Evolutionary conservation across 2,888 invertebrate genomes (phyloP), one percentile per base, ranked within the genome.

Genomic region (Diplazon laetatorius): DNA sequence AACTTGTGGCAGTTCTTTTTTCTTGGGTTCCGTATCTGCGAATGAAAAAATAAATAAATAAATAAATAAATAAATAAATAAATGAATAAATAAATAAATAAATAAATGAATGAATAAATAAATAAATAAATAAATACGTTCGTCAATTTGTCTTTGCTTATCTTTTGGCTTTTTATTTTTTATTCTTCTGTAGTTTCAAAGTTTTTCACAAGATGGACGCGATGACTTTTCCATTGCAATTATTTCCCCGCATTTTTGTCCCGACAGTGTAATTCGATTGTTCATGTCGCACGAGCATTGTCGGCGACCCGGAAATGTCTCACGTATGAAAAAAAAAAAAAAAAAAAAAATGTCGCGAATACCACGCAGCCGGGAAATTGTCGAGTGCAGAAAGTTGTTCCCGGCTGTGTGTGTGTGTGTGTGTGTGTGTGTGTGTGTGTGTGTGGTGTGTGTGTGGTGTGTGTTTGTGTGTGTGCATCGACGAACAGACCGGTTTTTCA

Each of bases 401-500:
- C n/a, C 3, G 14, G 25, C 16, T 2, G 18, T 4, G 37, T n/a
- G 8, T 20, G n/a, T 55, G n/a, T n/a, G n/a, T n/a, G n/a, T n/a
- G n/a, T n/a, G n/a, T n/a, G n/a, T n/a, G n/a, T n/a, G n/a, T n/a
- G n/a, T n/a, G n/a, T n/a, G n/a, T n/a, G n/a, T n/a, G n/a, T n/a
- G n/a, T n/a, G n/a, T n/a, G n/a, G n/a, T n/a, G n/a, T n/a, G n/a
- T n/a, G n/a, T n/a, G n/a, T n/a, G n/a, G n/a, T n/a, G n/a, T n/a
- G n/a, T n/a, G n/a, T n/a, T n/a, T n/a, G n/a, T n/a, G n/a, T n/a
- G n/a, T n/a, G n/a, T n/a, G n/a, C 37, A 14, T 18, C 37, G 37
- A 30, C 30, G 4, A n/a, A 30, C 30, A 72, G 62, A 77, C 68
- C 68, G 66, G 72, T 72, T 57, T 62, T 25, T 18, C 18, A n/a